These are phyloP conservation scores for Drosophila triauraria DNA, from an alignment of 1,140 invertebrate genomes.

Conservation along the genomic window DNA sequence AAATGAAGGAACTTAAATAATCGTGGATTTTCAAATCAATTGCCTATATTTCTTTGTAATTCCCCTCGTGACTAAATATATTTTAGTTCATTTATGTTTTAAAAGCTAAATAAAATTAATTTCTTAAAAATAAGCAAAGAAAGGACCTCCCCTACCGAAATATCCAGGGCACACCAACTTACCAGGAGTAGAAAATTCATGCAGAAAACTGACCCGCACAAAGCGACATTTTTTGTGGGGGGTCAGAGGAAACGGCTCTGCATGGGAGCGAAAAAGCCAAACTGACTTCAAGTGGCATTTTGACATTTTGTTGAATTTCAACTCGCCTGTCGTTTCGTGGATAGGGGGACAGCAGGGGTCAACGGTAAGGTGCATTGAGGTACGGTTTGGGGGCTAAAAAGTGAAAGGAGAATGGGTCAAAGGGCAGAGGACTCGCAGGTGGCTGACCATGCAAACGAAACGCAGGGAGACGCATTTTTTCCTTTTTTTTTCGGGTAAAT, in stretches of 20 bases:
- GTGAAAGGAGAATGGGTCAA: slow-evolving; percentile 25
- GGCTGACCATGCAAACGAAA: slow-evolving; percentile 47
- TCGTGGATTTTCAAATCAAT: no score
- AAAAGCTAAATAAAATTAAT: neutral
- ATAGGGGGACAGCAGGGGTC: neutral
- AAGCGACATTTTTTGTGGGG: slow-evolving; percentile 35
- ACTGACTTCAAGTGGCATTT: slow-evolving; percentile 66
- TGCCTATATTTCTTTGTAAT: no score
- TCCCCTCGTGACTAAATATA: no score
- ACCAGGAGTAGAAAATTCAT: slow-evolving; percentile 26
- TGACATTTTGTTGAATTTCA: slow-evolving; percentile 68
- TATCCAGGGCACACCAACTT: slow-evolving; percentile 10
- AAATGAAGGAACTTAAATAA: no score
- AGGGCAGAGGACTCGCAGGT: slow-evolving; percentile 30
- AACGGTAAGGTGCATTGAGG: neutral
- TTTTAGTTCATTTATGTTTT: no score
- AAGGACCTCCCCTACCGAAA: neutral
- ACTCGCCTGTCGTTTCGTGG: slow-evolving; percentile 38
- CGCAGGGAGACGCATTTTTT: slow-evolving; percentile 40
- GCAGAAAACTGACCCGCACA: slow-evolving; percentile 49
- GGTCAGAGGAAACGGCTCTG: neutral
- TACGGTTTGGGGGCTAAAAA: slow-evolving; percentile 11
- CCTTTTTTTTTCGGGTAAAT: slow-evolving; percentile 44
- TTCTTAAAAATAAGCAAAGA: neutral
- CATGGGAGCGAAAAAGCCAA: slow-evolving; percentile 44